Evolutionary conservation across 2,113 vertebrate genomes (phyloP).

Genomic region (Smithornis capensis): DNA sequence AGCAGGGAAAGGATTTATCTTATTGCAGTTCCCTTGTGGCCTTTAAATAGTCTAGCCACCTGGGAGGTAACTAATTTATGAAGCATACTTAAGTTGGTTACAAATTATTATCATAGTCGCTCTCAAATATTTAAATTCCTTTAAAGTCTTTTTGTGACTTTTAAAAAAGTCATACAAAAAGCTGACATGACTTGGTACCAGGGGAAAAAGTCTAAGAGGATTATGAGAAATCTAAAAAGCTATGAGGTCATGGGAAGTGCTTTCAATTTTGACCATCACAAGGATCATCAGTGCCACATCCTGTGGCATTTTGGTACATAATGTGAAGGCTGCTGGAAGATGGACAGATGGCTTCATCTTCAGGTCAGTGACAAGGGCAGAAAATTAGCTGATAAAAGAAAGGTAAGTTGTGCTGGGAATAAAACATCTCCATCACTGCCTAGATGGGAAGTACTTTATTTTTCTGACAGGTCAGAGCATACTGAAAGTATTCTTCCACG

Average conservation of each 20-base stretch:
- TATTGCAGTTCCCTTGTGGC: neutral
- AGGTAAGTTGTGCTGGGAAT: neutral
- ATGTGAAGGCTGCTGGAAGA: neutral
- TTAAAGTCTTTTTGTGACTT: too few species aligned
- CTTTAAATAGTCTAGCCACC: neutral
- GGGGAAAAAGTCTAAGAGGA: neutral
- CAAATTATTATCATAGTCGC: neutral
- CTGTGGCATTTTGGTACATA: neutral
- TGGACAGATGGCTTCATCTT: constrained; percentile 16
- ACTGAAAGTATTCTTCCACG: neutral
- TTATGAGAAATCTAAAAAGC: neutral
- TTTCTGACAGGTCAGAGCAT: neutral
- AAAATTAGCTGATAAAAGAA: constrained; percentile 14
- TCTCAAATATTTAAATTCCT: neutral
- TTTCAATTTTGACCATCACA: neutral
- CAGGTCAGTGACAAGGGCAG: constrained; percentile 26
- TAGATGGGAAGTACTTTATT: neutral
- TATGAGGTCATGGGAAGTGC: neutral
- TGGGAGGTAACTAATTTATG: neutral
- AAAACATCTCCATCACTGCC: neutral
- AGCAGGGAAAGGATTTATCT: neutral
- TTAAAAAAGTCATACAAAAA: neutral
- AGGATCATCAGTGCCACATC: neutral
- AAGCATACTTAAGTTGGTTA: neutral
- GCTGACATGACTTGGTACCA: neutral